Base-by-base conservation (phyloP, 1,140 invertebrate genomes). In the Meloidogyne hapla region DNA sequence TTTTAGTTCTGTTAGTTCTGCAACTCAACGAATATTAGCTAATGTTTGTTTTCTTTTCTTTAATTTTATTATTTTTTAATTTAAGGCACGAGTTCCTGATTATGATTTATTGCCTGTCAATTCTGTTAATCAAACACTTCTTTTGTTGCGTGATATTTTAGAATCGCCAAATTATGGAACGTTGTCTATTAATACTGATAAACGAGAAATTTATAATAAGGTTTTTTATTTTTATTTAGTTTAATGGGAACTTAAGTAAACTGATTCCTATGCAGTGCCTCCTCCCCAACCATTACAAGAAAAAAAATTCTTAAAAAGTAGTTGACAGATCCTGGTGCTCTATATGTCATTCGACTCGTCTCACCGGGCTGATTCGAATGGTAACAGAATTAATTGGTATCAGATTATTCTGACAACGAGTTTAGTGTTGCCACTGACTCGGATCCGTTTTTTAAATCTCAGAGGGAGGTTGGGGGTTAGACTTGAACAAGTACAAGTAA, bases 81-180 rank as follows among this genome's bases (percentile, higher is more conserved):
- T 66, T 66, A n/a, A 67, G 65, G 65, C 65, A 67, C 23, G 71
- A 23, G 71, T 81, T 15, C 84, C 84, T 0, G 84, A 85, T 71
- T 87, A 87, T 67, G 84, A 85, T 68, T 75, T 85, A 6, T 70
- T 85, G 2, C 84, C 84, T 12, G 84, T 85, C 1, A 77, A 83
- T 61, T 79, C 81, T 28, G 70, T 85, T 66, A 74, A 87, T 68
- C 85, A 85, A 70, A 68, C 74, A 23, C 77, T 85, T 13, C 48
- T 85, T 1, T 72, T 85, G 18, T 69, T 85, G 3, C 77, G 84
- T 15, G 85, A 87, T 48, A 81, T 85, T 63, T 56, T 85, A 6
- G 84, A 85, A 65, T 80, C 85, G 10, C 85, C 85, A 56, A 83
- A 78, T 63, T 85, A 85, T 68, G 76, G 70, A 18, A 79, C 83